Evolutionary conservation across 1,140 invertebrate species (phyloP), one percentile per base, ranked within the genome.

Genomic region (Drosophila nigromelanica): DNA sequence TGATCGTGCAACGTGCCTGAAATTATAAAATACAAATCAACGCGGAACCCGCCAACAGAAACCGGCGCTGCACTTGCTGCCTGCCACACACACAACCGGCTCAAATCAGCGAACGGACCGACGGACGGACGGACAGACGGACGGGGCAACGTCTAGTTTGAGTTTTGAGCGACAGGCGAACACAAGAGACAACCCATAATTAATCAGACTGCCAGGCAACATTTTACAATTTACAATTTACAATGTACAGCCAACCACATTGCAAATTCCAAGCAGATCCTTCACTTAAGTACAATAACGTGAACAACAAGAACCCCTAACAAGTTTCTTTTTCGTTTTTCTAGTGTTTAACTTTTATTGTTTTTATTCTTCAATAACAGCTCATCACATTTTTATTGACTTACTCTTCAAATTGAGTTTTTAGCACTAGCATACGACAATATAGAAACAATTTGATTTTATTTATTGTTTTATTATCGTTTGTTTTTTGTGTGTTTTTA

Each of bases 1-100:
- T 55, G 67, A 85, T 79, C 82, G 72, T 73, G 83, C 83, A 87
- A 87, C 82, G 82, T 87, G 82, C 76, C 64, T 87, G 83, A 78
- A 87, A 87, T 87, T 76, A 78, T 64, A 87, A 87, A 87, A 78
- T 87, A 77, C 79, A 76, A 87, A 79, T 78, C 75, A 87, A 89
- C 62, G 76, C 82, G 83, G 82, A 87, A 87, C 83, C 61, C 52
- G 64, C 64, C 45, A n/a, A 50, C 14, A 56, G 43, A 63, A 60
- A 68, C 33, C 45, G 43, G 56, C 80, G 78, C 42, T 82, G 83
- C 82, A 86, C 82, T 87, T 86, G 81, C 54, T 70, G 58, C 66
- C 47, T 45, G 54, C 63, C 54, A 69, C 43, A 70, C 56, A 62
- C 59, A 61, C 47, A 69, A 73, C 70, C 66, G 58, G 72, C 67